These are phyloP conservation scores for Bovichtus variegatus DNA, from an alignment of 2,797 vertebrate species.

Conservation along the genomic window DNA sequence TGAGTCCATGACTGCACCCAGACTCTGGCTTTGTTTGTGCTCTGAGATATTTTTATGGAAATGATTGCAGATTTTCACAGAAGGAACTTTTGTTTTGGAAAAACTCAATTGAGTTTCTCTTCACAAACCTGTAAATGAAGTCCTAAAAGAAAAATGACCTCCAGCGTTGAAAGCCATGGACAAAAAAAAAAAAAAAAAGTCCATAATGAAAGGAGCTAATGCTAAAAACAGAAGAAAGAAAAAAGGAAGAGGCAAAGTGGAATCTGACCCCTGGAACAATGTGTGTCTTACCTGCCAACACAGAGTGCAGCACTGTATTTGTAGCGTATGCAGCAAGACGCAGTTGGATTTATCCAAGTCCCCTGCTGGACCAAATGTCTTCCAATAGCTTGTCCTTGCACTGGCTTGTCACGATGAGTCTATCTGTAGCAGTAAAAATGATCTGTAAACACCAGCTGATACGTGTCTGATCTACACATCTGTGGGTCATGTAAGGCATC, in stretches of 20 bases:
- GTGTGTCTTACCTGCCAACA: constrained; percentile 8
- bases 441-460: constrained; percentile 34
- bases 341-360: constrained; percentile 8
- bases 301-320: constrained; percentile 15
- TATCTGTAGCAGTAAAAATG: constrained; percentile 23
- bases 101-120: not conserved
- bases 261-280: constrained; percentile 23
- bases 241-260: constrained; percentile 2
- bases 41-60: not conserved
- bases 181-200: constrained; percentile 1
- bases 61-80: constrained; percentile 3
- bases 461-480: not conserved
- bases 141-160: not conserved
- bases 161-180: constrained; percentile 2
- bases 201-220: not conserved
- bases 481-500: constrained; percentile 5
- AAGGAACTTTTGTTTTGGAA: not conserved
- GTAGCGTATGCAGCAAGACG: constrained; percentile 8
- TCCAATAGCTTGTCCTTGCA: constrained; percentile 34
- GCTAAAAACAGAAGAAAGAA: constrained; percentile 28
- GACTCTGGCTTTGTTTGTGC: not conserved
- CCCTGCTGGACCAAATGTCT: constrained; percentile 35
- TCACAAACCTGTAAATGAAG: constrained; percentile 2
- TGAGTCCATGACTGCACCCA: not conserved
- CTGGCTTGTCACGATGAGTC: constrained; percentile 4